Evolutionary conservation across 2,888 invertebrate species (phyloP).

Genomic region (Tipula lateralis): DNA sequence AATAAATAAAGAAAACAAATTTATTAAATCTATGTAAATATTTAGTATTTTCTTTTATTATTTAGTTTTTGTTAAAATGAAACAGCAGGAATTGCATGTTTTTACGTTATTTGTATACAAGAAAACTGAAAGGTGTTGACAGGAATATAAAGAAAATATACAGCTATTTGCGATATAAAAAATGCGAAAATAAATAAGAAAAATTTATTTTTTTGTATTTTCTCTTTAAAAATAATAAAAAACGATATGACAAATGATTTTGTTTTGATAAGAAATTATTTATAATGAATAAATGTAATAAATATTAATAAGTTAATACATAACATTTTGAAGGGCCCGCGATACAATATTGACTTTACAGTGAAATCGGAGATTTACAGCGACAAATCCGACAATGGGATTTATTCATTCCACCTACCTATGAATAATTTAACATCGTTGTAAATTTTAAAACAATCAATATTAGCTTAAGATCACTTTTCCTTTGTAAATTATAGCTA

Average conservation of each 20-base stretch:
- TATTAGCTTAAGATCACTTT: too few relatives aligned
- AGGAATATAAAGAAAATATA: constrained; percentile 5
- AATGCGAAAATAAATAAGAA: constrained; percentile 19
- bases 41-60: not conserved
- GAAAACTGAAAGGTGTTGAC: not conserved
- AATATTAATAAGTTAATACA: not conserved
- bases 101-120: not conserved
- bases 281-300: not conserved
- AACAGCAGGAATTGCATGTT: constrained; percentile 24
- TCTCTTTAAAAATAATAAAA: not conserved
- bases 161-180: not conserved
- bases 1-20: not conserved
- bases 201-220: not conserved
- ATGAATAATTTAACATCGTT: too few relatives aligned
- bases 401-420: too few relatives aligned
- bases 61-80: not conserved
- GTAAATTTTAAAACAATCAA: too few relatives aligned
- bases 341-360: constrained; percentile 1
- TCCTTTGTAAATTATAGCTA: too few relatives aligned
- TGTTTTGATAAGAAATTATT: constrained; percentile 19
- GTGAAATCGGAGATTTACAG: too few relatives aligned
- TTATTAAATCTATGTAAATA: constrained; percentile 5
- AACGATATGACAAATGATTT: not conserved
- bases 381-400: too few relatives aligned
- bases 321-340: not conserved